Base-by-base conservation (phyloP, 2,113 vertebrate genomes). In the Rostratula benghalensis region DNA sequence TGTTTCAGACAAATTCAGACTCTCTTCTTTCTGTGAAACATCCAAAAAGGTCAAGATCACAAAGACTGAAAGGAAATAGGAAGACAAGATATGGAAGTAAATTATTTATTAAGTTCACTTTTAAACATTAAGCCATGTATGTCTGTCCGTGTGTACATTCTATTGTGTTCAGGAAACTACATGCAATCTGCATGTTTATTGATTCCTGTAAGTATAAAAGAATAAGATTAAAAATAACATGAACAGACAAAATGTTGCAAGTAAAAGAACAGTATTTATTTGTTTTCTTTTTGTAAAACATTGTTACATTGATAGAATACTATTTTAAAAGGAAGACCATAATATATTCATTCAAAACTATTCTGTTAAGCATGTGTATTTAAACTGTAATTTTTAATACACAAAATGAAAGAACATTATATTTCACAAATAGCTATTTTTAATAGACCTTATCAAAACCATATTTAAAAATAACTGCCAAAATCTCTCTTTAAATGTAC, bases 401-500 rank as follows among this genome's bases (percentile, higher is more conserved):
- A 97, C 60, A 96, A 81, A 96, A 97, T 94, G 95, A 96, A 97
- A 96, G 80, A 95, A 97, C 97, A 79, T 70, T 70, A 9, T 95
- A 96, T 94, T 97, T 97, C 97, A 98, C 96, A 98, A 98, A 97
- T 93, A 98, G 67, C 64, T 93, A 84, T 88, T 96, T 83, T 93
- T 93, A 97, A 97, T 85, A 97, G 89, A 93, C 59, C 82, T 97
- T 95, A 94, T 92, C 87, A 96, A 98, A 97, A 97, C 89, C 79
- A 78, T 76, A 46, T 95, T 98, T 67, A 98, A 98, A 98, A 98
- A 98, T 98, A 98, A 96, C 82, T 96, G 83, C 63, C 95, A 95
- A 97, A 97, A 98, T 97, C 74, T 97, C 88, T 96, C 96, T 97
- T 97, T 96, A 97, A 97, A 98, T 97, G 95, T 98, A 98, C 89